Conservation (phyloP, 2,888 invertebrate genomes). For the Eupithecia inturbata region DNA sequence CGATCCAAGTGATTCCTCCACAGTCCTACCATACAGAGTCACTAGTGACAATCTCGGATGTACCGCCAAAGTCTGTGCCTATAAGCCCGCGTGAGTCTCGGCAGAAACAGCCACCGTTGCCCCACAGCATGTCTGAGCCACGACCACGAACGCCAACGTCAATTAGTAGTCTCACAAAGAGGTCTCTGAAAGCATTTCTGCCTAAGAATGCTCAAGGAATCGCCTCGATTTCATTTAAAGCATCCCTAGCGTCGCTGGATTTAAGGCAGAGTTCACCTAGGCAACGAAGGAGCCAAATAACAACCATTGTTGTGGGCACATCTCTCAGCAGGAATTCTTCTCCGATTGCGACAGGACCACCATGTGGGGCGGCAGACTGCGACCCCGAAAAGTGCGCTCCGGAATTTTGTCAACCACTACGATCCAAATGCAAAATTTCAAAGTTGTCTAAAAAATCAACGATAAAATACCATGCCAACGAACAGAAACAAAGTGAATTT, state of each 20-base stretch:
- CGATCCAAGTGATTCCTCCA: background rate
- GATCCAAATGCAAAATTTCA: background rate
- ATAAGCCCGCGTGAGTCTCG: background rate
- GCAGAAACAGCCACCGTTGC: background rate
- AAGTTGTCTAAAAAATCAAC: background rate
- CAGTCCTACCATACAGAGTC: background rate
- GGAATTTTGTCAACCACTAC: background rate
- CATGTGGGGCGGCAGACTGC: background rate
- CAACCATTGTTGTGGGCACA: background rate
- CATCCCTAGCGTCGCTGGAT: background rate
- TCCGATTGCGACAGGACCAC: background rate
- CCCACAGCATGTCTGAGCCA: background rate
- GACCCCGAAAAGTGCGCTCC: background rate
- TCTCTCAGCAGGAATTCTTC: background rate
- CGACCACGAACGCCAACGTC: constrained; percentile 2
- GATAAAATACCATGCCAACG: background rate
- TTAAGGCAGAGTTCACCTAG: background rate
- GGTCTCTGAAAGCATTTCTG: background rate
- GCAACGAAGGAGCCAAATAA: background rate
- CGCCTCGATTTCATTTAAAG: background rate
- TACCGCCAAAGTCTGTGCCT: background rate
- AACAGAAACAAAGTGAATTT: constrained; percentile 3
- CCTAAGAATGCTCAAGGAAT: background rate
- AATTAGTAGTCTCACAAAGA: background rate
- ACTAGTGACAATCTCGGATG: background rate